Conservation (phyloP, 2,888 invertebrate species). For the Octodonta nipae region DNA sequence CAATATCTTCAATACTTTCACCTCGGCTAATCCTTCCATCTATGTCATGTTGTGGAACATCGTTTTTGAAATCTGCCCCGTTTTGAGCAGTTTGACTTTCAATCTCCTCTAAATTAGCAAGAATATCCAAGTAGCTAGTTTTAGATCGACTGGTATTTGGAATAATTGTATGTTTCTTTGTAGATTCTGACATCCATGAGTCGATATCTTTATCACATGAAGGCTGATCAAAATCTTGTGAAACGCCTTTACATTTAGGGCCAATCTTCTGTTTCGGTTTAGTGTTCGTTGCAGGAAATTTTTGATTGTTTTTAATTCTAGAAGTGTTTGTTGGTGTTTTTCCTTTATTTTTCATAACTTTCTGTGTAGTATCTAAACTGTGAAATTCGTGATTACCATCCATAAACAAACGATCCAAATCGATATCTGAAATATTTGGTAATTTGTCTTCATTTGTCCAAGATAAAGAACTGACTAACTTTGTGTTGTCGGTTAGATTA, state of each 20-base stretch:
- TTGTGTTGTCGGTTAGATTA: slow-evolving; percentile 19
- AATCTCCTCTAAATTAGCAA: slow-evolving; percentile 23
- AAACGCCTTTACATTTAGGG: slow-evolving; percentile 7
- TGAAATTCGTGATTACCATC: too few relatives aligned
- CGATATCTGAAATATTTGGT: slow-evolving; percentile 22
- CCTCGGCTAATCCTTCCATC: slow-evolving; percentile 14
- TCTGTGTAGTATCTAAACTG: not conserved
- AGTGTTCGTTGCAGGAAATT: slow-evolving; percentile 1
- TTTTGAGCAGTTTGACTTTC: slow-evolving; percentile 13
- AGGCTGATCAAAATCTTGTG: slow-evolving; percentile 9
- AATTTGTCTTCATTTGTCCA: slow-evolving; percentile 15
- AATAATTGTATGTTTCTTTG: slow-evolving; percentile 3
- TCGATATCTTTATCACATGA: slow-evolving; percentile 20
- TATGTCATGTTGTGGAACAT: slow-evolving; percentile 19
- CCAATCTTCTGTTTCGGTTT: slow-evolving; percentile 13
- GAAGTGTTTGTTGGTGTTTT: not conserved
- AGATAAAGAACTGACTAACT: slow-evolving; percentile 12
- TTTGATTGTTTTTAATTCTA: slow-evolving; percentile 8
- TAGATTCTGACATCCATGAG: slow-evolving; percentile 25
- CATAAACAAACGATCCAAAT: slow-evolving; percentile 21
- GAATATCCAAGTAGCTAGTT: slow-evolving; percentile 24
- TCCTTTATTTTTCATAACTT: not conserved
- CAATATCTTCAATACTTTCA: slow-evolving; percentile 35
- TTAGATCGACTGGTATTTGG: slow-evolving; percentile 11
- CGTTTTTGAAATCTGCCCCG: slow-evolving; percentile 8